Evolutionary conservation across 2,888 invertebrate species (phyloP), one percentile per base, ranked within the genome.

Genomic region (Euphydryas editha): DNA sequence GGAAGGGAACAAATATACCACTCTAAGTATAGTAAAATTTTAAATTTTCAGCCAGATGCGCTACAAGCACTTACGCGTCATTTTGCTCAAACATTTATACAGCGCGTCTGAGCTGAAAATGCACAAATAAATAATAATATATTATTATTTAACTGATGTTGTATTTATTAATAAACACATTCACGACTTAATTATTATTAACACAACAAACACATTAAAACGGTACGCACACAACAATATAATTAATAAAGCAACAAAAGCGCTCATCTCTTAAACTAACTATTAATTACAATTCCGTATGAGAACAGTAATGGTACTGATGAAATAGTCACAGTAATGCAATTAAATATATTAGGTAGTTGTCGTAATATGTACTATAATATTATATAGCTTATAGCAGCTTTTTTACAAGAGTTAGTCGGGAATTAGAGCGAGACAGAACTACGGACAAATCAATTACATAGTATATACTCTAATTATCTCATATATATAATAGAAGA

Each of bases 221-320:
- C 5, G 13, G 44, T 20, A 56, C 42, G 18, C 37, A 59, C 51
- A 13, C 11, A 46, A 36, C 7, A 51, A 30, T 57, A 11, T 13
- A 24, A 51, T 11, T 1, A 18, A 18, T 18, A 15, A 60, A 42
- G 1, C 24, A 60, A 60, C 36, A n/a, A 44, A 58, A 58, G 17
- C 37, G 17, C 8, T 18, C 21, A 58, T 24, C n/a, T 13, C 36
- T 24, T 21, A 21, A 24, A 24, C 58, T 21, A 42, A 42, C 24
- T 44, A 44, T n/a, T 20, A 15, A 58, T 44, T n/a, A 20, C 17
- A 44, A n/a, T 44, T 44, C 44, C 21, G 20, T 57, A 44, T 58
- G 37, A 21, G 44, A 10, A 58, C 42, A 10, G 36, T 10, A 54
- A 24, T 30, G 51, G 4, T 15, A 54, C 54, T 17, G 36, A 47